A percentile compares a stretch with the other conserved stretches of the same genome.
Conservation (phyloP, 2,888 invertebrate genomes). For the Julus scanicus region DNA sequence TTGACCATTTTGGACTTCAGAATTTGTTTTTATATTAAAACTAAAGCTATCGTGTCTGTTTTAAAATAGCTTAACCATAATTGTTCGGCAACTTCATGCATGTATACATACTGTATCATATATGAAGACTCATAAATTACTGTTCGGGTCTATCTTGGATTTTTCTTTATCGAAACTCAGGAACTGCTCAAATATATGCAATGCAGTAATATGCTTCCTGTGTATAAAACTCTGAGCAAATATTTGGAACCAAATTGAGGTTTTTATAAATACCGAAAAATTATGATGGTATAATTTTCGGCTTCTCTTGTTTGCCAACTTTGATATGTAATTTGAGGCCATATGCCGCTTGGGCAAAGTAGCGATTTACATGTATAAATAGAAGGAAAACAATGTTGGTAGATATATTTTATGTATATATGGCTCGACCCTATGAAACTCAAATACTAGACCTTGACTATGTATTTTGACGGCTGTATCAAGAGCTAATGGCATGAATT, state of each 20-base stretch:
- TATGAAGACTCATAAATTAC: neutral
- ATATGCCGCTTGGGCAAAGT: neutral
- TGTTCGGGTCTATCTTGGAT: neutral
- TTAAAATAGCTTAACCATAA: neutral
- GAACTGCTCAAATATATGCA: slow-evolving; percentile 23
- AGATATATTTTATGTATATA: no score
- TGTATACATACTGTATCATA: neutral
- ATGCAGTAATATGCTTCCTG: slow-evolving; percentile 36
- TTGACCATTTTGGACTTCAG: neutral
- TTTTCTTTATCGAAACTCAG: slow-evolving; percentile 25
- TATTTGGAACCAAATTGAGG: slow-evolving; percentile 4
- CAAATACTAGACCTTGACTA: no score
- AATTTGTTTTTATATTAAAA: neutral
- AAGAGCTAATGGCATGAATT: no score
- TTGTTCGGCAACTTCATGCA: neutral
- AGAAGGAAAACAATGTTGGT: no score
- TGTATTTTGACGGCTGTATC: no score
- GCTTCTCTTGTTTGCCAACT: slow-evolving; percentile 31
- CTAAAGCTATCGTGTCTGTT: neutral
- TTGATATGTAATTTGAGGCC: slow-evolving; percentile 31
- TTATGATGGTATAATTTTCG: slow-evolving; percentile 38
- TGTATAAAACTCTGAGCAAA: neutral
- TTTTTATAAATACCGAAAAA: slow-evolving; percentile 11
- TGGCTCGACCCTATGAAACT: no score
- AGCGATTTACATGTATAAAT: neutral